Base-by-base conservation (phyloP, 2,113 vertebrate species). In the Sinocyclocheilus anshuiensis region DNA sequence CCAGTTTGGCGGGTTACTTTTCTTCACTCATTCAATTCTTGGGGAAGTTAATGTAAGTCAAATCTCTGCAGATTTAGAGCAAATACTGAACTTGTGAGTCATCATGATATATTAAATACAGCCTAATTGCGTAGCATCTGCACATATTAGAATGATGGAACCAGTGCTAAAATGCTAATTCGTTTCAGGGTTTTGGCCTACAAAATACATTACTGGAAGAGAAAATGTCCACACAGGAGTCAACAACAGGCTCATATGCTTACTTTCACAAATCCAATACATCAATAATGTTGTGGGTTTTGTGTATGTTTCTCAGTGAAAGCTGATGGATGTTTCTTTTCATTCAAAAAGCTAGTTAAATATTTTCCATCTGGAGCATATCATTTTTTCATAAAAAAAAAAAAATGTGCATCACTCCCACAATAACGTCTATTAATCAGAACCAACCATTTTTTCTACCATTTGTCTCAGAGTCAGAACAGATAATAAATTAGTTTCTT, bases 401-500 rank as follows among this genome's bases (percentile, higher is more conserved):
- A 45, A 45, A 45, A 45, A 45, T 2, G 1, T 9, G 22, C 33
- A 4, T 42, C 20, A 74, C 36, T 74, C 36, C 71, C 36, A 42
- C 36, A 65, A 63, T 79, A 16, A 81, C 4, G 0, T 81, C 57
- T 45, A 42, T 65, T 65, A 48, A 24, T 65, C 39, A 48, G 15
- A 24, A 65, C 12, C 6, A 10, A 45, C 7, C 20, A 4, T 3
- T 63, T 80, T 20, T 16, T 24, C 20, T n/a, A n/a, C 18, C 11
- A 6, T 29, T 48, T 29, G 20, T 65, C 59, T 22, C 33, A 72
- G 15, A 16, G 50, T 50, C 48, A 15, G 3, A 57, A 69, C 39
- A 77, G 71, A 83, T 80, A 75, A 85, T 50, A 76, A 26, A 76
- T 75, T 55, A 24, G 42, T 79, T 81, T 82, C 15, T 48, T 86